Percentiles rank a stretch among this genome's conserved stretches.
These are phyloP conservation scores for Actenoides lindsayi DNA, from an alignment of 2,113 vertebrate species.

Conservation along the genomic window DNA sequence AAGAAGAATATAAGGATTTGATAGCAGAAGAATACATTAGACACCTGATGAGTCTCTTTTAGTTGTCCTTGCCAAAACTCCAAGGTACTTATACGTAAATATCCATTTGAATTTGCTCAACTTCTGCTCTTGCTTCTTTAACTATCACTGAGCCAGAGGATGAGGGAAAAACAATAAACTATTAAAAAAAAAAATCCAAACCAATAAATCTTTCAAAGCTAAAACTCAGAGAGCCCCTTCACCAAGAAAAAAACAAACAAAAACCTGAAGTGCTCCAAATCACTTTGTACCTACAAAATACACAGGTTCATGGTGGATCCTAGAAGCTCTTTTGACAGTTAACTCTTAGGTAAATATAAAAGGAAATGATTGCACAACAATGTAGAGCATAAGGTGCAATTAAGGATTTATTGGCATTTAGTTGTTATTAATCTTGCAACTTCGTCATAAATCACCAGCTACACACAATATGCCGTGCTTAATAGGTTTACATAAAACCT, in stretches of 20 bases:
- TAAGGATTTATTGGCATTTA: conserved; percentile 40
- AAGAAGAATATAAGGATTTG: not conserved
- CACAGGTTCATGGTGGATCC: not conserved
- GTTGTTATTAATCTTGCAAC: conserved; percentile 1
- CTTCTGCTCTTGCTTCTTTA: not conserved
- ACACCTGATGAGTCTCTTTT: not conserved
- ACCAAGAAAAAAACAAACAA: not conserved
- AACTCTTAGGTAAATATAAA: not conserved
- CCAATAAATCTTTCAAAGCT: not conserved
- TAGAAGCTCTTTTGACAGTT: not conserved
- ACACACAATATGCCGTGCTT: not conserved
- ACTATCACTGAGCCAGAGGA: not conserved
- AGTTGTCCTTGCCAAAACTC: not conserved
- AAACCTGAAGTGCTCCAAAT: not conserved
- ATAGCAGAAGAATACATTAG: not conserved
- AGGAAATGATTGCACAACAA: not conserved
- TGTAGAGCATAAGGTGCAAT: not conserved
- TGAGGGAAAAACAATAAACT: not conserved
- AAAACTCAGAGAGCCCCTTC: not conserved
- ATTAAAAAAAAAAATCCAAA: not conserved
- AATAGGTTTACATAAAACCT: not conserved
- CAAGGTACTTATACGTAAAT: not conserved
- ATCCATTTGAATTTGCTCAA: not conserved
- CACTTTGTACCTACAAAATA: not conserved
- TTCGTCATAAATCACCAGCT: not conserved